These are phyloP conservation scores for Frieseomelitta varia DNA, from an alignment of 1,140 invertebrate genomes.

Conservation along the genomic window DNA sequence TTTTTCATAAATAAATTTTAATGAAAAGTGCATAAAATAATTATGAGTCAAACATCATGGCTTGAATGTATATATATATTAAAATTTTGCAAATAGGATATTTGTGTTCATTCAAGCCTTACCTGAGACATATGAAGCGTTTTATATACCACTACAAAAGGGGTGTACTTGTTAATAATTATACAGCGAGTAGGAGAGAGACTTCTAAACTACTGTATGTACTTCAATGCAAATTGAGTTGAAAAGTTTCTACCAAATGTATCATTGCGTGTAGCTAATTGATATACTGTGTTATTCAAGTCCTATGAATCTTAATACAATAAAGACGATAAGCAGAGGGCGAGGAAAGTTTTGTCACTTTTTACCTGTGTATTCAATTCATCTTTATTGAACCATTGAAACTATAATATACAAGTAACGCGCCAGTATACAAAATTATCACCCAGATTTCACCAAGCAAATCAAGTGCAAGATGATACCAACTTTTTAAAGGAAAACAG, in stretches of 20 bases:
- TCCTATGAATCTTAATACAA: constrained; percentile 39
- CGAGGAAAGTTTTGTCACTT: neutral
- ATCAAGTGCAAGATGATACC: constrained; percentile 25
- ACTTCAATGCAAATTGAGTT: constrained; percentile 36
- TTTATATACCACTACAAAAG: constrained; percentile 38
- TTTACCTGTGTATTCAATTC: constrained; percentile 27
- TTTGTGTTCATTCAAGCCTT: constrained; percentile 45
- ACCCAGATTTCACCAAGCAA: constrained; percentile 36
- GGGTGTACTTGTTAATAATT: constrained; percentile 51
- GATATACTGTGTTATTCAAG: constrained; percentile 43
- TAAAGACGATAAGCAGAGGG: constrained; percentile 31
- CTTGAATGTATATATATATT: constrained; percentile 11
- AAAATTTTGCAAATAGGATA: constrained; percentile 18
- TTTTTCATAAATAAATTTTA: constrained; percentile 7
- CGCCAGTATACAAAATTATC: constrained; percentile 60
- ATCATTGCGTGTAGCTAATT: constrained; percentile 34
- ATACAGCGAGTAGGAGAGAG: constrained; percentile 1
- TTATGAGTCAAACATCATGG: neutral
- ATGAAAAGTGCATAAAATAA: neutral
- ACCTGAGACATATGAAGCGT: constrained; percentile 48
- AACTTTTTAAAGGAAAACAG: constrained; percentile 9
- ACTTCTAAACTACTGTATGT: constrained; percentile 37
- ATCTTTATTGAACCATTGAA: constrained; percentile 63
- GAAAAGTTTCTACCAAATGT: constrained; percentile 38
- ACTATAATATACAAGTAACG: constrained; percentile 59